Evolutionary conservation across 2,888 invertebrate species (phyloP).

Genomic region (Zele albiditarsus): DNA sequence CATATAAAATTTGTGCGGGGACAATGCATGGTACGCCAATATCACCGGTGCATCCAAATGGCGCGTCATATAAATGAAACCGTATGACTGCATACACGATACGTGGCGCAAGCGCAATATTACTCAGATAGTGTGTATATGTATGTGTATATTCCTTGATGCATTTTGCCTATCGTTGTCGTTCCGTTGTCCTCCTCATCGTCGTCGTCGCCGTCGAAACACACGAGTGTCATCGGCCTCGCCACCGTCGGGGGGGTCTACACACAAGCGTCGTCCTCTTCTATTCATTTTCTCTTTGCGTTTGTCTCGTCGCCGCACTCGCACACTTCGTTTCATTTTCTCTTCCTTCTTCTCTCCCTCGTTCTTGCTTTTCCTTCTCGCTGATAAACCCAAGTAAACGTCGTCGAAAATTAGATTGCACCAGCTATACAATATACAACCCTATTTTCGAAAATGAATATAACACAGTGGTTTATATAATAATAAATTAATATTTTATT

Average conservation of each 20-base stretch:
- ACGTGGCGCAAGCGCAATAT: conserved; percentile 28
- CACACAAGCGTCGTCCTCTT: background rate
- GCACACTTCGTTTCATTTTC: background rate
- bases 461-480: no score
- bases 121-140: background rate
- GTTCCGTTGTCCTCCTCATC: background rate
- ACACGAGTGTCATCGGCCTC: conserved; percentile 34
- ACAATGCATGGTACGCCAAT: conserved; percentile 9
- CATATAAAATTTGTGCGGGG: conserved; percentile 26
- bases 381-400: conserved; percentile 20
- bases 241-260: conserved; percentile 8
- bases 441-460: no score
- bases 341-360: background rate
- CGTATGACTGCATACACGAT: conserved; percentile 8
- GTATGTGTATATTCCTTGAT: background rate
- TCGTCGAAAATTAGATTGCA: background rate
- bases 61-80: conserved; percentile 31
- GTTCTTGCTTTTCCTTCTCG: background rate
- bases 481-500: no score
- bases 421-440: background rate
- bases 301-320: conserved; percentile 4
- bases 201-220: conserved; percentile 21
- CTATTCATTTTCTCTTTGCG: background rate
- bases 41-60: conserved; percentile 35
- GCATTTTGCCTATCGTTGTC: conserved; percentile 19